These are phyloP conservation scores for Drosophila takahashii DNA, from an alignment of 1,140 invertebrate species.

Conservation along the genomic window DNA sequence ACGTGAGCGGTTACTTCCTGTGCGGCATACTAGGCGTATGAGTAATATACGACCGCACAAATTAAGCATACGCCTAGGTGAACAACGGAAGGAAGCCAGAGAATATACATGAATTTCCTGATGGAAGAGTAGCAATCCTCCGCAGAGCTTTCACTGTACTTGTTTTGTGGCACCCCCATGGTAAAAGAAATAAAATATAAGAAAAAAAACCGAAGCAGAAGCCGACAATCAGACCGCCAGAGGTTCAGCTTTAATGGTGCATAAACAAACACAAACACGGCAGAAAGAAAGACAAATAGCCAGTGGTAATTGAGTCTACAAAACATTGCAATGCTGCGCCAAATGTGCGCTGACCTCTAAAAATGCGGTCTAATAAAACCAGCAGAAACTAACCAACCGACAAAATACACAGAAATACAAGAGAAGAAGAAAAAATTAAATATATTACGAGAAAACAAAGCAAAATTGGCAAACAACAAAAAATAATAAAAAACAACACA, in stretches of 20 bases:
- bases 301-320: slow-evolving; percentile 29
- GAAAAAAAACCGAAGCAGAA: not conserved
- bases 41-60: slow-evolving; percentile 29
- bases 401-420: slow-evolving; percentile 15
- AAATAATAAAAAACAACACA: slow-evolving; percentile 27
- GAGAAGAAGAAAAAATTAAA: slow-evolving; percentile 47
- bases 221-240: slow-evolving; percentile 22
- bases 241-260: slow-evolving; percentile 57
- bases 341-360: slow-evolving; percentile 80
- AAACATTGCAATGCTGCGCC: slow-evolving; percentile 73
- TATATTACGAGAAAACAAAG: slow-evolving; percentile 74
- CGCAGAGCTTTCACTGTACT: slow-evolving; percentile 30
- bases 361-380: slow-evolving; percentile 76
- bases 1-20: slow-evolving; percentile 32
- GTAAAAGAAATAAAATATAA: not conserved
- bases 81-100: slow-evolving; percentile 2
- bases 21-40: slow-evolving; percentile 40
- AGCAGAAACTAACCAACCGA: slow-evolving; percentile 35
- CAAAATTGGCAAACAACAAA: slow-evolving; percentile 68
- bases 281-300: slow-evolving; percentile 39
- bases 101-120: slow-evolving; percentile 16
- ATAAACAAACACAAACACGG: slow-evolving; percentile 42
- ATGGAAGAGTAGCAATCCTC: not conserved
- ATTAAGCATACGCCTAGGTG: slow-evolving; percentile 55
- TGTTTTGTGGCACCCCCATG: slow-evolving; percentile 8